phyloP scores from a whole-genome alignment of 2,113 vertebrate genomes.

The Oncorhynchus nerka region DNA sequence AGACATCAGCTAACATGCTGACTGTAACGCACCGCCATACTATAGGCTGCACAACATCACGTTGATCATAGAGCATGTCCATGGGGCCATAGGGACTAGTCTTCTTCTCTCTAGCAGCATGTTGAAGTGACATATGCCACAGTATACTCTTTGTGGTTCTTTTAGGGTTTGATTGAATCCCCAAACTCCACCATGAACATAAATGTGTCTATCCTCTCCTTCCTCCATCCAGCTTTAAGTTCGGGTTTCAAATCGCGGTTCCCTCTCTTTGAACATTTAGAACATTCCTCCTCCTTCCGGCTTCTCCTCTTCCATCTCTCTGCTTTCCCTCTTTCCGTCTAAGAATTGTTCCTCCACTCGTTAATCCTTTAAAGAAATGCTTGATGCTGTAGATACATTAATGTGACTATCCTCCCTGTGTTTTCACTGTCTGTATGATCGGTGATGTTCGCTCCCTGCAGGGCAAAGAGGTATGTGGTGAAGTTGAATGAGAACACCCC shows the following conservation, averaged over 20 bases:
- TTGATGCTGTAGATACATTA: constrained; percentile 69
- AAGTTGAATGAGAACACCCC: constrained; percentile 77
- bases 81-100: constrained; percentile 63
- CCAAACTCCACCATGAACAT: constrained; percentile 61
- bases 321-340: constrained; percentile 50
- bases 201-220: constrained; percentile 35
- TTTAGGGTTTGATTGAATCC: constrained; percentile 44
- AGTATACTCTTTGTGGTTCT: constrained; percentile 71
- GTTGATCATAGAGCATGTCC: constrained; percentile 73
- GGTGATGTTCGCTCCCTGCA: constrained; percentile 89
- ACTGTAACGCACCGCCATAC: constrained; percentile 20
- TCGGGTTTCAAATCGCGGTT: constrained; percentile 47
- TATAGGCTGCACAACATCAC: constrained; percentile 66
- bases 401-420: constrained; percentile 83
- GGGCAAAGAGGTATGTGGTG: constrained; percentile 99
- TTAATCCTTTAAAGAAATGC: constrained; percentile 66
- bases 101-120: constrained; percentile 66
- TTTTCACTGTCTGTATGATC: constrained; percentile 93
- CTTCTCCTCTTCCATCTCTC: constrained; percentile 64
- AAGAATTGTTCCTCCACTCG: constrained; percentile 45
- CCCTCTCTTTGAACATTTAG: constrained; percentile 50
- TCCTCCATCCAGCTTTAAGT: constrained; percentile 66
- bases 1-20: constrained; percentile 36
- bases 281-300: constrained; percentile 47
- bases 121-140: constrained; percentile 61